phyloP scores from a whole-genome alignment of 2,888 invertebrate genomes.

The Tanytarsus gracilentus region DNA sequence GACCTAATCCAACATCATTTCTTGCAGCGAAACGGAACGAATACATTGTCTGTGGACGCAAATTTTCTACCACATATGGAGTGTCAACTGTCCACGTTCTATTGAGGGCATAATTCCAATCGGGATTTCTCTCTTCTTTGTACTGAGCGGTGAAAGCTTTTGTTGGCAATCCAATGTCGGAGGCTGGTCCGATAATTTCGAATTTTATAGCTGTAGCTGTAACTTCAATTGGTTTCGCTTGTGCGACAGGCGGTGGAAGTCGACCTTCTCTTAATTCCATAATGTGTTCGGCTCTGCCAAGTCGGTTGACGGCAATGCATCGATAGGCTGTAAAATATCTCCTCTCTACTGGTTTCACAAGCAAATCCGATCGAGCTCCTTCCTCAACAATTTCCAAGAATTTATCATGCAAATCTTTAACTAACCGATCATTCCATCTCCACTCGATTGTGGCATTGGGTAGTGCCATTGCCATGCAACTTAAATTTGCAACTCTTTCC shows the following conservation, averaged over 20 bases:
- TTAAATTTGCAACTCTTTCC: conserved; percentile 67
- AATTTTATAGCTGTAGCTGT: conserved; percentile 82
- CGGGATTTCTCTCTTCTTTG: conserved; percentile 55
- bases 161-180: conserved; percentile 67
- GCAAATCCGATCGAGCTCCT: conserved; percentile 63
- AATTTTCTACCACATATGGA: conserved; percentile 69
- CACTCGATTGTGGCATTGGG: conserved; percentile 89
- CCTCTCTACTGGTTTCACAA: conserved; percentile 57
- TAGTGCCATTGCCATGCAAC: conserved; percentile 78
- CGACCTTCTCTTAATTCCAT: conserved; percentile 66
- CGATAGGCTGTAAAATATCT: conserved; percentile 65
- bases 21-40: conserved; percentile 75
- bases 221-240: conserved; percentile 57
- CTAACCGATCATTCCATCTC: conserved; percentile 53
- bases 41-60: conserved; percentile 68
- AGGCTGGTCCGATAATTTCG: conserved; percentile 62
- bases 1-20: conserved; percentile 73
- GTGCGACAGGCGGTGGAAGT: conserved; percentile 55
- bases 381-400: conserved; percentile 54
- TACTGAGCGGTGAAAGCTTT: conserved; percentile 66
- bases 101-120: conserved; percentile 60
- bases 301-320: conserved; percentile 69
- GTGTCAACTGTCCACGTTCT: conserved; percentile 73
- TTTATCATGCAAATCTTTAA: conserved; percentile 46
- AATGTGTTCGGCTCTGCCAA: conserved; percentile 58